These are phyloP conservation scores for Merops nubicus DNA, from an alignment of 2,113 vertebrate species.

Conservation along the genomic window DNA sequence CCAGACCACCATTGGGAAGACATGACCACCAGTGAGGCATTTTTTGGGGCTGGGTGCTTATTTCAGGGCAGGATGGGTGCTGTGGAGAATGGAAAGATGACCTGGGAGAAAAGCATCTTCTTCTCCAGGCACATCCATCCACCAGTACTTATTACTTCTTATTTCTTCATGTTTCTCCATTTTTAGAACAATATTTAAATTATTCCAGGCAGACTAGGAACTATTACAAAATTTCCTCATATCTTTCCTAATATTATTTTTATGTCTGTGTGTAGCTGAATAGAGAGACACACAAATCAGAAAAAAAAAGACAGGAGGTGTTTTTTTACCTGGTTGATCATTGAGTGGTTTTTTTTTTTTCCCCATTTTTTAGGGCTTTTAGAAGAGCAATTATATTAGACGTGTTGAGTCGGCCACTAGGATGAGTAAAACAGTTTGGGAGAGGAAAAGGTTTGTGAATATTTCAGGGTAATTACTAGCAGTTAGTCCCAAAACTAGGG, in stretches of 20 bases:
- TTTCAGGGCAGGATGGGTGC: neutral
- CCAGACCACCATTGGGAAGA: neutral
- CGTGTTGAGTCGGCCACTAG: neutral
- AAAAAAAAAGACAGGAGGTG: neutral
- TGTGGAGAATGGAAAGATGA: neutral
- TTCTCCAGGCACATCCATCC: neutral
- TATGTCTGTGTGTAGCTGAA: accelerated
- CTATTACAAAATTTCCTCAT: neutral
- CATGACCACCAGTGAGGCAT: neutral
- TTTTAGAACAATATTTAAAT: neutral
- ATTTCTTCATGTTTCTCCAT: neutral
- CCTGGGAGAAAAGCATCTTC: neutral
- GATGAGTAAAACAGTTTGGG: neutral
- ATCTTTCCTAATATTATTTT: neutral
- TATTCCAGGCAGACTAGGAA: neutral
- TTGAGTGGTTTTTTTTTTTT: neutral
- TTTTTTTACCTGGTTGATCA: neutral
- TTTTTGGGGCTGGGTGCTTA: neutral
- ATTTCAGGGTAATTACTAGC: constrained; percentile 48
- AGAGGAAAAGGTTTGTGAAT: constrained; percentile 30
- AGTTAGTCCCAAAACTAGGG: constrained; percentile 1
- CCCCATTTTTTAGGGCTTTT: neutral
- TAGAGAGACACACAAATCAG: accelerated
- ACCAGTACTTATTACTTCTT: neutral
- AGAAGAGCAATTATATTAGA: neutral